phyloP scores from a whole-genome alignment of 2,888 invertebrate genomes.

The Pseudococcus longispinus region DNA sequence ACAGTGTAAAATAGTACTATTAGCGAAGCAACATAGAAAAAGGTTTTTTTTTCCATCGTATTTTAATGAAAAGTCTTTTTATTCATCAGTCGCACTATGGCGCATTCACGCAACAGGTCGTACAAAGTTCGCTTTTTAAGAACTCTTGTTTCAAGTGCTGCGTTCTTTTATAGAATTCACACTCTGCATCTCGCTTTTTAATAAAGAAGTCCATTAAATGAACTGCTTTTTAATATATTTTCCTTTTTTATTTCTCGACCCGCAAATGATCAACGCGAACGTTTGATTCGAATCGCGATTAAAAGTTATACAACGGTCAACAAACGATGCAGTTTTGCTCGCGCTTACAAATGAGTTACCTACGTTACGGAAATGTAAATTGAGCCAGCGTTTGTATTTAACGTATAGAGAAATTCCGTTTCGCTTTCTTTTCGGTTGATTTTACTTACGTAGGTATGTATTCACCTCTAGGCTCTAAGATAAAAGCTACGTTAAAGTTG shows the following conservation, averaged over 20 bases:
- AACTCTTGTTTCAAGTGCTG: conserved; percentile 37
- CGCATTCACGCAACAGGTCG: conserved; percentile 30
- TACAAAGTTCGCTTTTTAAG: conserved; percentile 13
- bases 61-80: conserved; percentile 42
- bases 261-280: neutral
- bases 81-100: conserved; percentile 14
- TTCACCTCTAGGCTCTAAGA: neutral
- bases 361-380: neutral
- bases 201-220: conserved; percentile 35
- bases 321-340: neutral
- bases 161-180: conserved; percentile 14
- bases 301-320: neutral
- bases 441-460: neutral
- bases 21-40: neutral
- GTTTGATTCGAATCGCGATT: neutral
- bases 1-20: conserved; percentile 24
- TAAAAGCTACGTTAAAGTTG: neutral
- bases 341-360: neutral
- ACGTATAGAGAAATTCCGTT: neutral
- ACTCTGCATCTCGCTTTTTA: conserved; percentile 21
- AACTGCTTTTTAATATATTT: neutral
- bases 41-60: neutral
- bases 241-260: neutral
- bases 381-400: neutral
- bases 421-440: neutral